These are phyloP conservation scores for Phrixothrix hirtus DNA, from an alignment of 2,888 invertebrate species.

Conservation along the genomic window DNA sequence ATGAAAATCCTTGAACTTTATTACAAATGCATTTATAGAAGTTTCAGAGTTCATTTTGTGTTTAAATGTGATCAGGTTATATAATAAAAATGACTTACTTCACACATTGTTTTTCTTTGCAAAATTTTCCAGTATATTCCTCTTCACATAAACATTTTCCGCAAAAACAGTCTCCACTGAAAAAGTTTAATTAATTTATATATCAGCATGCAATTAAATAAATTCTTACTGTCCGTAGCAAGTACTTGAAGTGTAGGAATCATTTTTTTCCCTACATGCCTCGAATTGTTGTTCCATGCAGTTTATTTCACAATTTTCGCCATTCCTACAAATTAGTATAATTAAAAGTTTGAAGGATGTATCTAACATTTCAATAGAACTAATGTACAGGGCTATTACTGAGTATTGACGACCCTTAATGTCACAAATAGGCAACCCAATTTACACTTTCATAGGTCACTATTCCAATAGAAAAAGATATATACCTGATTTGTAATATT, in stretches of 20 bases:
- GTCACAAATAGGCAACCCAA: too few relatives aligned
- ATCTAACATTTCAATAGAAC: too few relatives aligned
- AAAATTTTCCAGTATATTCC: conserved; percentile 63
- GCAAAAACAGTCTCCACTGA: conserved; percentile 76
- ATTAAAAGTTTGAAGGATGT: too few relatives aligned
- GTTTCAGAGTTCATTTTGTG: too few relatives aligned
- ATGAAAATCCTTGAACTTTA: too few relatives aligned
- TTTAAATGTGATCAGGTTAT: background rate
- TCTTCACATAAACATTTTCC: conserved; percentile 72
- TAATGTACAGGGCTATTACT: too few relatives aligned
- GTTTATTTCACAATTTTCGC: conserved; percentile 57
- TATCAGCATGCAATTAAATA: too few relatives aligned
- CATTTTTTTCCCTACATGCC: conserved; percentile 37
- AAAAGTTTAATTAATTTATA: conserved; percentile 9
- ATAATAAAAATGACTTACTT: conserved; percentile 54
- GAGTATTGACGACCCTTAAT: too few relatives aligned
- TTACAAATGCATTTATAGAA: too few relatives aligned
- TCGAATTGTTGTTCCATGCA: conserved; percentile 56
- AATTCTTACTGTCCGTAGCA: conserved; percentile 37
- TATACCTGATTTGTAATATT: too few relatives aligned
- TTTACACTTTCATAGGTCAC: too few relatives aligned
- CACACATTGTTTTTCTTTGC: conserved; percentile 66
- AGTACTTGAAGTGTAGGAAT: conserved; percentile 37
- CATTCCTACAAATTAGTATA: conserved; percentile 56
- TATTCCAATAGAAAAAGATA: too few relatives aligned